Evolutionary conservation across 2,888 invertebrate genomes (phyloP).

Genomic region (Auanema freiburgensis): DNA sequence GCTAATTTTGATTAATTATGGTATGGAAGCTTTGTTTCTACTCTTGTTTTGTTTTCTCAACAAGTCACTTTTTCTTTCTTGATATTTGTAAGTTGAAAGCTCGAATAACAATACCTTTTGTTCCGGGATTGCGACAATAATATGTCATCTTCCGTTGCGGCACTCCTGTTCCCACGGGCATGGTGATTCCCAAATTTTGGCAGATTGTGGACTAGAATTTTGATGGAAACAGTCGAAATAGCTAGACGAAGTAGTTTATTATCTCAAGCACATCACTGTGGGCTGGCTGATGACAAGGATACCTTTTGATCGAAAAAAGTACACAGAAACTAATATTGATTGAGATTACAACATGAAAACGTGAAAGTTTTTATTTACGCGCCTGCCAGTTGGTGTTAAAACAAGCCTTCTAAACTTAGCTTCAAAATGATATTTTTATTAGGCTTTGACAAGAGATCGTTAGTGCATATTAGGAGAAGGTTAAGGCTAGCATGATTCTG

Average conservation of each 20-base stretch:
- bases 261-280: background rate
- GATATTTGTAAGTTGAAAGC: background rate
- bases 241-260: conserved; percentile 1
- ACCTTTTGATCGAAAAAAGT: conserved; percentile 2
- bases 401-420: too few relatives aligned
- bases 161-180: conserved; percentile 42
- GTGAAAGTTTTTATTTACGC: too few relatives aligned
- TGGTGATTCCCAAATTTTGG: conserved; percentile 13
- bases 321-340: background rate
- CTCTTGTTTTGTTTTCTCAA: conserved; percentile 4
- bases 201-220: background rate
- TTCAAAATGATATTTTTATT: too few relatives aligned
- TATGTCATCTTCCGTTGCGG: conserved; percentile 62
- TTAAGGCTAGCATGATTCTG: too few relatives aligned
- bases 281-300: background rate
- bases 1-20: too few relatives aligned
- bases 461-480: too few relatives aligned
- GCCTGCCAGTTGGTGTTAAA: too few relatives aligned
- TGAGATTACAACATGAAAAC: too few relatives aligned
- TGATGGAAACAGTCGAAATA: background rate
- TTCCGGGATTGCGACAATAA: conserved; percentile 18
- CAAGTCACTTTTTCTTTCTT: background rate
- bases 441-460: too few relatives aligned
- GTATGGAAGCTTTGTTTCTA: background rate
- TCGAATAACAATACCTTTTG: background rate